A percentile compares a stretch with the other conserved stretches of the same genome.
Evolutionary conservation across 2,113 vertebrate genomes (phyloP).

Genomic region (Talpa occidentalis): DNA sequence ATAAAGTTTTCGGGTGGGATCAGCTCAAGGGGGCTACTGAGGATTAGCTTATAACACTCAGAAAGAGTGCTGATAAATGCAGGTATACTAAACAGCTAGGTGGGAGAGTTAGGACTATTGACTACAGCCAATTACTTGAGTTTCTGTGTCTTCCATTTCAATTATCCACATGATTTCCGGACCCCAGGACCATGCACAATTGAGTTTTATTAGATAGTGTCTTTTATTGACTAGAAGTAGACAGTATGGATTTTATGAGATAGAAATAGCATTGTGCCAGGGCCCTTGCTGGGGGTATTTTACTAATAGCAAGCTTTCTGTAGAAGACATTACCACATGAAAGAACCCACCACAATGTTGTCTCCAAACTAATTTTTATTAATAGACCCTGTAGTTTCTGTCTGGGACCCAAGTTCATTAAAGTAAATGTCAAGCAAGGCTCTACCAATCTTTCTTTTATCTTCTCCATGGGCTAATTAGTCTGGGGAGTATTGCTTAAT

Average conservation of each 20-base stretch:
- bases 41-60: background rate
- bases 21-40: fast-evolving
- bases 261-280: conserved; percentile 34
- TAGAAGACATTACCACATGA: conserved; percentile 13
- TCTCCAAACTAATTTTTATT: conserved; percentile 71
- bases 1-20: fast-evolving
- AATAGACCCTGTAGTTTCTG: conserved; percentile 54
- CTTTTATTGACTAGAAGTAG: conserved; percentile 51
- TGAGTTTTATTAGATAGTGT: conserved; percentile 48
- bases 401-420: conserved; percentile 66
- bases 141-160: conserved; percentile 35
- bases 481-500: conserved; percentile 67
- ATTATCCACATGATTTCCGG: background rate
- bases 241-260: conserved; percentile 46
- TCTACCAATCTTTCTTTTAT: conserved; percentile 57
- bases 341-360: background rate
- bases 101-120: background rate
- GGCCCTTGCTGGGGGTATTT: conserved; percentile 2
- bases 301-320: conserved; percentile 3
- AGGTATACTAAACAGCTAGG: background rate
- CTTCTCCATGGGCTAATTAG: conserved; percentile 67
- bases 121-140: background rate
- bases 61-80: background rate
- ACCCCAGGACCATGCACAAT: background rate
- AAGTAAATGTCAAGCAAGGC: conserved; percentile 62